A percentile compares a stretch with the other conserved stretches of the same genome.
These are phyloP conservation scores for Saccopteryx bilineata DNA, from an alignment of 2,113 vertebrate species.

Conservation along the genomic window DNA sequence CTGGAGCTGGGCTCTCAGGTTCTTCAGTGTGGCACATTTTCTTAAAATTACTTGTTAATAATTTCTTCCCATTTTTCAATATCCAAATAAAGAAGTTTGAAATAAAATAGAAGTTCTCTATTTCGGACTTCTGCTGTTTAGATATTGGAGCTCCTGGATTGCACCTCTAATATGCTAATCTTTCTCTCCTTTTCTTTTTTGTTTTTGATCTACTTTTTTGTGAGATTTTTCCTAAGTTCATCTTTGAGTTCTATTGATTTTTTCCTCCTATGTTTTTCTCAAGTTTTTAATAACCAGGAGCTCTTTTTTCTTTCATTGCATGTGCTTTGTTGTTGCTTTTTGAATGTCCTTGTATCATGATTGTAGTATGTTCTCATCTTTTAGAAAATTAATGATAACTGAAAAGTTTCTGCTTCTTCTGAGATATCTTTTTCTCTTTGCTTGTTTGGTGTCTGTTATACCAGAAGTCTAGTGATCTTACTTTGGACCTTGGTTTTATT, in stretches of 20 bases:
- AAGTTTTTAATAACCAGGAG: not conserved
- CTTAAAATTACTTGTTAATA: not conserved
- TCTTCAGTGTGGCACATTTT: not conserved
- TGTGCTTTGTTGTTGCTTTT: not conserved
- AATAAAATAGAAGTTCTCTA: not conserved
- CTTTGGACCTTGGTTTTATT: not conserved
- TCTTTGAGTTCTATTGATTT: not conserved
- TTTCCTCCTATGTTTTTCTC: not conserved
- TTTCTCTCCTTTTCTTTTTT: not conserved
- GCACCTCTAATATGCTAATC: not conserved
- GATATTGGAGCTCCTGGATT: not conserved
- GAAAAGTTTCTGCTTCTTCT: not conserved
- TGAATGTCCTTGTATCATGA: not conserved
- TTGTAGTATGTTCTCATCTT: not conserved
- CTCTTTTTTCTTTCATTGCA: not conserved
- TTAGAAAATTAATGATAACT: not conserved
- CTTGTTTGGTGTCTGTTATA: not conserved
- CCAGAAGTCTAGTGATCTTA: not conserved
- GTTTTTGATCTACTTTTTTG: not conserved
- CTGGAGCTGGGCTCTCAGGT: not conserved
- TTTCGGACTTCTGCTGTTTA: not conserved
- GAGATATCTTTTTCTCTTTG: not conserved
- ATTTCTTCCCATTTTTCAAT: not conserved
- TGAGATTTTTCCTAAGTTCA: slow-evolving; percentile 38
- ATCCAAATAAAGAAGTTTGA: not conserved